Evolutionary conservation across 2,888 invertebrate species (phyloP).

Genomic region (Cataglyphis cursor): DNA sequence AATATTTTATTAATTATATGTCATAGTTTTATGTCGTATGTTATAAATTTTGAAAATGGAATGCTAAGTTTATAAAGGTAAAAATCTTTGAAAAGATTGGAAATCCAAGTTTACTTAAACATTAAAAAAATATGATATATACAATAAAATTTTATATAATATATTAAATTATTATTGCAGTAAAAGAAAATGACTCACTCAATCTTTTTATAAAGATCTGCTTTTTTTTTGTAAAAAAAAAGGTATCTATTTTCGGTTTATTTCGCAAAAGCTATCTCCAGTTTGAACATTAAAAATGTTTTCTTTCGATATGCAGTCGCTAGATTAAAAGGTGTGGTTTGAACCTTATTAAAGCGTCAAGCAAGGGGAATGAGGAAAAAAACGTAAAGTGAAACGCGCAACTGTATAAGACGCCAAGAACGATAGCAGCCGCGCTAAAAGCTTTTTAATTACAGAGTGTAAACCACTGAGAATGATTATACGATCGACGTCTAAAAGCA

Average conservation of each 20-base stretch:
- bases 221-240: constrained; percentile 21
- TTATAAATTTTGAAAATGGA: neutral
- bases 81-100: neutral
- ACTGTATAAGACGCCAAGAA: constrained; percentile 27
- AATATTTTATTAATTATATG: neutral
- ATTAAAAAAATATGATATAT: neutral
- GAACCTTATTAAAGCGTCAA: constrained; percentile 36
- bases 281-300: constrained; percentile 24
- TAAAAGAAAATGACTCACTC: constrained; percentile 11
- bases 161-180: neutral
- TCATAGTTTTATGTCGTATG: neutral
- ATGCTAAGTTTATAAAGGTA: neutral
- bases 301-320: constrained; percentile 37
- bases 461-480: constrained; percentile 54
- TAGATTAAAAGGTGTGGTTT: constrained; percentile 28
- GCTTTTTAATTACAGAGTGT: constrained; percentile 63
- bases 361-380: constrained; percentile 5
- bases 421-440: constrained; percentile 59
- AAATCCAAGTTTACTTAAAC: neutral
- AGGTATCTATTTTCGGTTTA: neutral
- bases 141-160: neutral
- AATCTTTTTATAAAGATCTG: constrained; percentile 22
- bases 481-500: constrained; percentile 42
- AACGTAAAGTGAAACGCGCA: constrained; percentile 30
- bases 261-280: constrained; percentile 1